Evolutionary conservation across 2,888 invertebrate species (phyloP), one percentile per base, ranked within the genome.

Genomic region (Silvanus unidentatus): DNA sequence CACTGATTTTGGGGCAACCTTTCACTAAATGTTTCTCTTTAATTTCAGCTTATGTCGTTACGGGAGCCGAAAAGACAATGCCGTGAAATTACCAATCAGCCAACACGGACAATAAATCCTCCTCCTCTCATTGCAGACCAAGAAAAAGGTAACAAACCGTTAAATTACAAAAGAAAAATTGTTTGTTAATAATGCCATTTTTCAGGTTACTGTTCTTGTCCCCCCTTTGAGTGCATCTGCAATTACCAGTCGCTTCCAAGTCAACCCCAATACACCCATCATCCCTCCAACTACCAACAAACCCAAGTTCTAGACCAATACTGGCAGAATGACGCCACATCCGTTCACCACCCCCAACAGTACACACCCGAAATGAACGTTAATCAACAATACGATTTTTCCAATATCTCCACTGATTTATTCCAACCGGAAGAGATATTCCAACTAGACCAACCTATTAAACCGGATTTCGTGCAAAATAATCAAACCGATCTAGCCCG

Each of bases 381-480:
- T 2, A 68, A 71, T 8, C 62, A 75, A 6, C 73, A 70, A 35
- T 80, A 79, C 71, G 83, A 84, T 57, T 80, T 82, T 42, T 73
- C 77, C 1, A 71, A 76, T 0, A 73, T 82, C 37, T 74, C 79
- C 0, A 77, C 79, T 34, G 85, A 86, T 59, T 74, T 85, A 16
- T 86, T 86, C 64, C 85, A 85, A 62, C 85, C 86, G 0, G 86
- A 86, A 62, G 86, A 86, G 67, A 86, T 86, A 50, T 86, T 86
- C 69, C 85, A 86, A 64, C 69, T 86, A 46, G 86, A 86, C 60
- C 85, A 86, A 62, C 86, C 86, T 0, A 75, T 86, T 30, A 73
- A 83, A 55, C 71, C 81, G 1, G 83, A 84, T 58, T 82, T 79
- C 52, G 57, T 66, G 0, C 69, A 75, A 49, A 77, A 78, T 53